Base-by-base conservation (phyloP, 1,140 invertebrate genomes). In the Choristoneura fumiferana region DNA sequence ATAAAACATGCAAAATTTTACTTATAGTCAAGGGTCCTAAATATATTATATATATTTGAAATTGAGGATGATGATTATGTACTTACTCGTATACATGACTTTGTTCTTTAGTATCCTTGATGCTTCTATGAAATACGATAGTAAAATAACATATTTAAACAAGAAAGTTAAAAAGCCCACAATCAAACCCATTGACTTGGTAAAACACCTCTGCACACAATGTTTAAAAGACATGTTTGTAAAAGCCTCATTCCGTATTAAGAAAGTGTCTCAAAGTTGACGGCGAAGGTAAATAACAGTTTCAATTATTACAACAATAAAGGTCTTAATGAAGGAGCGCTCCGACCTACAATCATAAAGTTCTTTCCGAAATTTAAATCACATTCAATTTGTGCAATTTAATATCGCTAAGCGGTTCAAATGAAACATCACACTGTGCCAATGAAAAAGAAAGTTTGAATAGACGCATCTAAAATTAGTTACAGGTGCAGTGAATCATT, bases 291-390 rank as follows among this genome's bases (percentile, higher is more conserved):
- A 81, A 75, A 77, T 67, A 81, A 68, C 61, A 69, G 57, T 52
- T 55, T 69, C 70, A 62, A 58, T 63, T n/a, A n/a, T n/a, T 62
- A 60, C 59, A 69, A 78, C 73, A 78, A 81, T 74, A 61, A 72
- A 68, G 57, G 15, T 60, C 63, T 71, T 78, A 75, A 81, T 73
- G 73, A 81, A 67, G 64, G 56, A 58, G n/a, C n/a, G n/a, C n/a
- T n/a, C n/a, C n/a, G n/a, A n/a, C n/a, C n/a, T n/a, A n/a, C n/a
- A n/a, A n/a, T n/a, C n/a, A n/a, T 29, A 29, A 29, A 29, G 22
- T 29, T 29, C 6, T n/a, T n/a, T n/a, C n/a, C n/a, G n/a, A n/a
- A n/a, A 29, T 29, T 6, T 29, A 29, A 29, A 6, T 29, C 22
- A 29, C 22, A n/a, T n/a, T 29, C 22, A 29, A 29, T 3, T 29